Base-by-base conservation (phyloP, 2,113 vertebrate genomes). In the Chloroceryle aenea region DNA sequence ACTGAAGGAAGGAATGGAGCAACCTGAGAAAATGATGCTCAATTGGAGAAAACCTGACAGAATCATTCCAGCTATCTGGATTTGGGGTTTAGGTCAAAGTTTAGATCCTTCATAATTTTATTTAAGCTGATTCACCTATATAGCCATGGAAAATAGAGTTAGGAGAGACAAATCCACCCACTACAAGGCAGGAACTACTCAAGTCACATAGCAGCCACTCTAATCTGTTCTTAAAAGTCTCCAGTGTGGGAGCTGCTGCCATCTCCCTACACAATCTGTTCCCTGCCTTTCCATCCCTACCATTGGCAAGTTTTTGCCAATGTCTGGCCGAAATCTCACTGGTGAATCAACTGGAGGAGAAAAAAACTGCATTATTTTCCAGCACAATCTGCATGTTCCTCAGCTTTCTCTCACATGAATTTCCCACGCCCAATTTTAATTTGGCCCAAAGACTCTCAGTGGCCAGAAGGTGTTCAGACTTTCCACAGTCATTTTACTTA, bases 211-310 rank as follows among this genome's bases (percentile, higher is more conserved):
- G 86, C 72, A 89, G 86, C 93, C 86, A 74, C 63, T 77, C 34
- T 96, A 90, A 95, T 86, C 68, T 86, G 76, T 71, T 92, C 76
- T 86, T 90, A 59, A 90, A 94, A 90, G 83, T 71, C 63, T 92
- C 52, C 79, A 74, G 76, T 2, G 32, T 94, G 76, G 86, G 80
- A 93, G 76, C 86, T 96, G 83, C 59, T 93, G 68, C 63, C 68
- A 71, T 92, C 76, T 93, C 76, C 63, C 76, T 47, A 47, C 20
- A 81, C 87, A 93, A 81, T 89, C 59, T 95, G 86, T 90, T 95
- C 76, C 83, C 18, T 55, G 64, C 61, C 68, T 97, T 86, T 88
- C 63, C 56, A 80, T 42, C 36, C 50, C n/a, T 21, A 52, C 66
- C 67, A 55, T 1, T 64, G 82, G 76, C 59, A 86, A 66, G 8